phyloP scores from a whole-genome alignment of 2,113 vertebrate species.

The Formicarius rufipectus region DNA sequence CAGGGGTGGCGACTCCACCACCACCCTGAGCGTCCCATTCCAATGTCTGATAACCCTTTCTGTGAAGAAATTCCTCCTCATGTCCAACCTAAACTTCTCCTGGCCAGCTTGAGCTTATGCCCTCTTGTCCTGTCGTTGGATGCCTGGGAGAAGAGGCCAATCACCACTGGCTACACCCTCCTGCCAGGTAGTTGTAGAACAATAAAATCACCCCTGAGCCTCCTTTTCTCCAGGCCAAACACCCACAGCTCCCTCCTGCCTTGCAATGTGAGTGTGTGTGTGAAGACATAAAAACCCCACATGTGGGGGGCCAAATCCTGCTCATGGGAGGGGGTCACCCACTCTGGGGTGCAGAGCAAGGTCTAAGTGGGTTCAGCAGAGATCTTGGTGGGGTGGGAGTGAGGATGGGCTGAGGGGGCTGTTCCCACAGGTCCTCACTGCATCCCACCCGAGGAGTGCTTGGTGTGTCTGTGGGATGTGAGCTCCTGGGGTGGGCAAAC shows the following conservation, averaged over 20 bases:
- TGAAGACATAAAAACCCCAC: not conserved
- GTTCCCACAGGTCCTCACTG: not conserved
- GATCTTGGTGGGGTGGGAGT: not conserved
- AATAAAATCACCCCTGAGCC: not conserved
- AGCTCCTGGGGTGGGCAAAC: not conserved
- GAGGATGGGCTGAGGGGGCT: not conserved
- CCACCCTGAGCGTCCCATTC: not conserved
- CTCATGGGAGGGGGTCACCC: not conserved
- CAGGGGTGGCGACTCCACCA: not conserved
- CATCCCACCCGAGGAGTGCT: not conserved
- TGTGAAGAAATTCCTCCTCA: not conserved
- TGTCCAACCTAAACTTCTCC: not conserved
- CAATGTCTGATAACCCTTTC: not conserved
- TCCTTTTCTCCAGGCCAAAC: not conserved
- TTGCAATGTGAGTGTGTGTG: not conserved
- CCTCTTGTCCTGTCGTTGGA: not conserved
- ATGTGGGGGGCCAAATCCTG: not conserved
- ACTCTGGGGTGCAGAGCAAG: not conserved
- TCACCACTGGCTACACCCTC: not conserved
- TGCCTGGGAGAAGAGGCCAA: not conserved
- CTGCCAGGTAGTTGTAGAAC: not conserved
- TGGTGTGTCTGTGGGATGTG: not conserved
- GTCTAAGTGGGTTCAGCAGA: not conserved
- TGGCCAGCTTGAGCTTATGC: not conserved
- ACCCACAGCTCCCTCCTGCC: not conserved